Evolutionary conservation across 2,888 invertebrate species (phyloP).

Genomic region (Drosophila antonietae): DNA sequence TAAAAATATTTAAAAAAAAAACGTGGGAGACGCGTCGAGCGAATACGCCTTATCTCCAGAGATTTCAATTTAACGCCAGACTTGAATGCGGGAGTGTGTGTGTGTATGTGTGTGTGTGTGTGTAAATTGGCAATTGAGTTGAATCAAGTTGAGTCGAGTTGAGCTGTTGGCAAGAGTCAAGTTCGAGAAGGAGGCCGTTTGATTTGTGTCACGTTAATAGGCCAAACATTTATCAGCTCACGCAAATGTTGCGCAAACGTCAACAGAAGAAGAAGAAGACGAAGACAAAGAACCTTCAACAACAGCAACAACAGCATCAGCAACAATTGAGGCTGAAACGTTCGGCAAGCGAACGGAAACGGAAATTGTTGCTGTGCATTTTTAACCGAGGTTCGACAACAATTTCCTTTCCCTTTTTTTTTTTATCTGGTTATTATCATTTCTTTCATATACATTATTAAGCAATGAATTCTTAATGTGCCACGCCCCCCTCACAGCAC

Average conservation of each 20-base stretch:
- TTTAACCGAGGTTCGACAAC: slow-evolving; percentile 72
- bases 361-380: slow-evolving; percentile 79
- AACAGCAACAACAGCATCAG: slow-evolving; percentile 7
- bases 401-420: slow-evolving; percentile 36
- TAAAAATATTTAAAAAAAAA: slow-evolving; percentile 1
- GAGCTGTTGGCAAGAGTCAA: slow-evolving; percentile 30
- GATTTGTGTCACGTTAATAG: slow-evolving; percentile 71
- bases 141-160: slow-evolving; percentile 47
- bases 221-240: slow-evolving; percentile 50
- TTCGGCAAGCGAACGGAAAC: slow-evolving; percentile 65
- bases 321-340: slow-evolving; percentile 61
- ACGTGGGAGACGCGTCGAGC: slow-evolving; percentile 1
- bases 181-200: slow-evolving; percentile 31
- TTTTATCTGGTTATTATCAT: not conserved
- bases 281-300: too few relatives aligned
- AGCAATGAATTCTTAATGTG: slow-evolving; percentile 70
- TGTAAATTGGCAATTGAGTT: slow-evolving; percentile 57
- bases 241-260: slow-evolving; percentile 62
- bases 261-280: slow-evolving; percentile 14
- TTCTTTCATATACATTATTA: slow-evolving; percentile 37
- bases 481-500: not conserved
- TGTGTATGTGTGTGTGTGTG: slow-evolving; percentile 15
- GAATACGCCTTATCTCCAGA: slow-evolving; percentile 33
- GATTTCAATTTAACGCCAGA: slow-evolving; percentile 77
- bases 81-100: slow-evolving; percentile 22